A percentile compares a stretch with the other conserved stretches of the same genome.
Conservation (phyloP, 2,113 vertebrate species). For the Meles meles region DNA sequence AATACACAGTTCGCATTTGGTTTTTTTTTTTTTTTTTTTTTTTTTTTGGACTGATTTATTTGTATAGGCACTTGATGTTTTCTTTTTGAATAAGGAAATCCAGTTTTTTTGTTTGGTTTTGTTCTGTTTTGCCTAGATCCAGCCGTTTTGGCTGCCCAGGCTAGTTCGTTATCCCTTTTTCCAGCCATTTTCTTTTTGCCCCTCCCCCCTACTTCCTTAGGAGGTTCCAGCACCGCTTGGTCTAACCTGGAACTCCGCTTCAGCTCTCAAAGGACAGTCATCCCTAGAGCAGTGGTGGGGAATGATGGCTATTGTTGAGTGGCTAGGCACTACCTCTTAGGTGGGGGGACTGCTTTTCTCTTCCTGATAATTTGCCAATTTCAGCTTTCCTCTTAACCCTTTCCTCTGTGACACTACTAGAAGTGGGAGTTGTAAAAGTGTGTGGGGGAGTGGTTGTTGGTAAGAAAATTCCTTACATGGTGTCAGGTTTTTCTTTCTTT, state of each 20-base stretch:
- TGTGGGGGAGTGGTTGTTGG: background rate
- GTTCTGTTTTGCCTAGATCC: background rate
- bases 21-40: background rate
- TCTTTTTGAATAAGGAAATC: constrained; percentile 8
- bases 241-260: background rate
- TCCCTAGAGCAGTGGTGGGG: background rate
- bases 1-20: background rate
- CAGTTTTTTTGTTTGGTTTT: background rate
- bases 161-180: background rate
- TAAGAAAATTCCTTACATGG: background rate
- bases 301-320: background rate
- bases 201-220: background rate
- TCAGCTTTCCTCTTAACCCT: background rate
- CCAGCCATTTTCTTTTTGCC: background rate
- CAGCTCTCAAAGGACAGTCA: background rate
- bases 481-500: background rate
- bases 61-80: background rate
- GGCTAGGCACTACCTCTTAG: background rate
- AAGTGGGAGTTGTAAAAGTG: background rate
- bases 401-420: background rate
- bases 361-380: background rate
- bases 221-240: background rate
- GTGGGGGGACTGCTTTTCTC: background rate
- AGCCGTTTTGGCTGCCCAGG: background rate
- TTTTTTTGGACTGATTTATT: constrained; percentile 31